phyloP scores from a whole-genome alignment of 1,140 invertebrate genomes.

The Doryteuthis pealeii region DNA sequence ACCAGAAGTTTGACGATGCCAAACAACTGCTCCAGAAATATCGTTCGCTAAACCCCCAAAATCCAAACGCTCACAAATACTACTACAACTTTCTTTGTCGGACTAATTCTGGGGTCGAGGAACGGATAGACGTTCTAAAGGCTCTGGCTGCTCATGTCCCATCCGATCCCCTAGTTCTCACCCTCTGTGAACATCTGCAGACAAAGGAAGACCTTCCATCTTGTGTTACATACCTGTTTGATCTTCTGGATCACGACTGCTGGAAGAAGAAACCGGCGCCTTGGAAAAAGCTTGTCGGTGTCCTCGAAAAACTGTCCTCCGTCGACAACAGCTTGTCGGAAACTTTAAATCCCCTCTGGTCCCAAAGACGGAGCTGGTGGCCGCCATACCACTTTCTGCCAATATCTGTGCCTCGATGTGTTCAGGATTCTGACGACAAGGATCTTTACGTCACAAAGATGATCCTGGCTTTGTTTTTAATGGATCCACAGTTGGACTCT shows the following conservation, averaged over 20 bases:
- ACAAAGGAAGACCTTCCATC: slow-evolving; percentile 17
- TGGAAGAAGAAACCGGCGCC: slow-evolving; percentile 27
- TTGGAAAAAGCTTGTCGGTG: slow-evolving; percentile 23
- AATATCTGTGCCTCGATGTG: background rate
- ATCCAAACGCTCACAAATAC: slow-evolving; percentile 34
- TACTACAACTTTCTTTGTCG: slow-evolving; percentile 24
- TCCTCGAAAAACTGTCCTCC: background rate
- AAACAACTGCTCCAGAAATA: slow-evolving; percentile 25
- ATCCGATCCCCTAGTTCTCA: slow-evolving; percentile 31
- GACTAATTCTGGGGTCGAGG: background rate
- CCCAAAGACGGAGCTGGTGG: slow-evolving; percentile 26
- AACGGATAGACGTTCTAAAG: slow-evolving; percentile 22
- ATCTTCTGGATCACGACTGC: slow-evolving; percentile 26
- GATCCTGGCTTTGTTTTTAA: background rate
- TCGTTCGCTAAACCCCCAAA: slow-evolving; percentile 28
- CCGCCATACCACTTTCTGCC: slow-evolving; percentile 26
- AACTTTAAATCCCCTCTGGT: slow-evolving; percentile 14
- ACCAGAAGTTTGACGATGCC: background rate
- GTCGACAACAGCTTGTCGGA: slow-evolving; percentile 5
- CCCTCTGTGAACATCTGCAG: slow-evolving; percentile 22
- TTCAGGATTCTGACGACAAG: slow-evolving; percentile 12
- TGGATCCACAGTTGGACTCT: background rate
- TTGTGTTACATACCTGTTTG: slow-evolving; percentile 22
- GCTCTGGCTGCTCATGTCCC: slow-evolving; percentile 22
- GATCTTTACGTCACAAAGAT: slow-evolving; percentile 10